A percentile compares a stretch with the other conserved stretches of the same genome.
Evolutionary conservation across 2,113 vertebrate genomes (phyloP).

Genomic region (Ifrita kowaldi): DNA sequence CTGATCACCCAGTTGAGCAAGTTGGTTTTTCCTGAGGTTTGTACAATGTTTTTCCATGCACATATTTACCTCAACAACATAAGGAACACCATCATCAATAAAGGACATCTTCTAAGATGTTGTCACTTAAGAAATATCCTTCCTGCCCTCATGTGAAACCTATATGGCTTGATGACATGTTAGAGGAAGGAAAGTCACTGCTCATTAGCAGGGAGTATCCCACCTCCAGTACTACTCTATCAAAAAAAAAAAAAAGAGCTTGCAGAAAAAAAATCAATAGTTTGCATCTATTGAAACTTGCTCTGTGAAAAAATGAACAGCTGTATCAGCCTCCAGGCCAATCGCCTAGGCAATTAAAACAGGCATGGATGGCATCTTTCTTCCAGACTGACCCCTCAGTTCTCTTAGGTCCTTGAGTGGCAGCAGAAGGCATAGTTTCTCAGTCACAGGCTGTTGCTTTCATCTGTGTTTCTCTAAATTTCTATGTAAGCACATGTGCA

Average conservation of each 20-base stretch:
- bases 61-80: not conserved
- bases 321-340: not conserved
- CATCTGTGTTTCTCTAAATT: not conserved
- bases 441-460: not conserved
- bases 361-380: not conserved
- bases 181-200: not conserved
- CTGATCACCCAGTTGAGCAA: not conserved
- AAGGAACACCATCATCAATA: not conserved
- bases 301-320: not conserved
- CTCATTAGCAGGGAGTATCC: not conserved
- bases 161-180: not conserved
- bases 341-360: not conserved
- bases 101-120: not conserved
- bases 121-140: not conserved
- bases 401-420: not conserved
- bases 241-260: not conserved
- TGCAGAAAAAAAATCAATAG: not conserved
- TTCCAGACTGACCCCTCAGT: not conserved
- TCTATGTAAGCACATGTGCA: not conserved
- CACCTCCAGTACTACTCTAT: not conserved
- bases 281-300: not conserved
- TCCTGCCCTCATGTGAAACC: not conserved
- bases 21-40: not conserved
- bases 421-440: not conserved
- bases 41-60: not conserved